phyloP scores from a whole-genome alignment of 1,140 invertebrate genomes.

The Popillia japonica region DNA sequence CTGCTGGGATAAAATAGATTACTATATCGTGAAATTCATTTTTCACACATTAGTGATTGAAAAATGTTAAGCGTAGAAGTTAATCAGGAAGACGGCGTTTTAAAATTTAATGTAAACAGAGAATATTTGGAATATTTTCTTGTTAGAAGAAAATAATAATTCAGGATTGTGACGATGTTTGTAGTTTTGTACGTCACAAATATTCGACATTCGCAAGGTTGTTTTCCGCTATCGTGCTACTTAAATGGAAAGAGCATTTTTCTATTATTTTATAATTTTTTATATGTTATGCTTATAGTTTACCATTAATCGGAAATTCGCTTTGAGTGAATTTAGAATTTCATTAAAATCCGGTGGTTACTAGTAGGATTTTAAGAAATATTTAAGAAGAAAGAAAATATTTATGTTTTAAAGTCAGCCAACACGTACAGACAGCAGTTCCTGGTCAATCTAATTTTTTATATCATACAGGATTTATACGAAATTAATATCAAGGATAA shows the following conservation, averaged over 20 bases:
- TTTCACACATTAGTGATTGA: background rate
- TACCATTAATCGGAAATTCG: too few species aligned
- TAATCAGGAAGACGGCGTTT: background rate
- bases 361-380: too few species aligned
- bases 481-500: too few species aligned
- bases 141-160: background rate
- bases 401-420: too few species aligned
- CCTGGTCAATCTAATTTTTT: too few species aligned
- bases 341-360: too few species aligned
- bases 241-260: background rate
- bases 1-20: background rate
- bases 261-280: too few species aligned
- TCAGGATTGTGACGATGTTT: background rate
- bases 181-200: background rate
- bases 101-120: background rate
- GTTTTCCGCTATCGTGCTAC: background rate
- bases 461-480: too few species aligned
- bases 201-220: conserved; percentile 23
- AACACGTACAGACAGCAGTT: too few species aligned
- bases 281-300: too few species aligned
- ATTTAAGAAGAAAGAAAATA: too few species aligned
- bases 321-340: too few species aligned
- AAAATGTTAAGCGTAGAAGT: background rate
- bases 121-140: background rate
- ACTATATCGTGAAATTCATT: background rate